Evolutionary conservation across 1,140 invertebrate species (phyloP).

Genomic region (Drosophila dunni): DNA sequence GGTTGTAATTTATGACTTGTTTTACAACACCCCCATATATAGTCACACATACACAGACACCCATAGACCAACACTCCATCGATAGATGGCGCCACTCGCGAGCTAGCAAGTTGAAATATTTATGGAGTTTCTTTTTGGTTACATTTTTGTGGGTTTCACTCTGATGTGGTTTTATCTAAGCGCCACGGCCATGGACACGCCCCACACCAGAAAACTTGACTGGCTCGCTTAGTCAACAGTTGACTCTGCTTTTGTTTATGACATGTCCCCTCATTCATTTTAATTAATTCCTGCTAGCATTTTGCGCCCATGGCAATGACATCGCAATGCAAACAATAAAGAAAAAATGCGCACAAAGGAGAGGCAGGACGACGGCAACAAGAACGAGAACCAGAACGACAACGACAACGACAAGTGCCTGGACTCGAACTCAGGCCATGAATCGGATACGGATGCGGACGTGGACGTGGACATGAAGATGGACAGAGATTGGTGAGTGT

Average conservation of each 20-base stretch:
- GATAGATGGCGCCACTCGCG: slow-evolving; percentile 77
- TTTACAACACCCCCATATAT: slow-evolving; percentile 73
- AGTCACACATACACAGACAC: slow-evolving; percentile 35
- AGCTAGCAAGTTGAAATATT: slow-evolving; percentile 75
- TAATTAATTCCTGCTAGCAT: slow-evolving; percentile 79
- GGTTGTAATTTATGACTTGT: slow-evolving; percentile 79
- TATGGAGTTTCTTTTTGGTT: slow-evolving; percentile 77
- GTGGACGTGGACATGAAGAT: slow-evolving; percentile 6
- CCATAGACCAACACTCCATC: slow-evolving; percentile 46
- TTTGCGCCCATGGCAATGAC: slow-evolving; percentile 79
- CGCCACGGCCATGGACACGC: slow-evolving; percentile 47
- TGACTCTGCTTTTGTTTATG: slow-evolving; percentile 78
- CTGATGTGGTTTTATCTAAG: slow-evolving; percentile 78
- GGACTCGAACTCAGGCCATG: slow-evolving; percentile 7
- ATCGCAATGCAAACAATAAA: slow-evolving; percentile 78
- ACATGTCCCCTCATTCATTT: slow-evolving; percentile 83
- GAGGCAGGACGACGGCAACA: slow-evolving; percentile 17
- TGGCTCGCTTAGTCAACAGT: slow-evolving; percentile 77
- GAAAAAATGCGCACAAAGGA: slow-evolving; percentile 43
- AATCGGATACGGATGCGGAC: slow-evolving; percentile 18
- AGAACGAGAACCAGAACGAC: slow-evolving; percentile 16
- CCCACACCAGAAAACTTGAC: slow-evolving; percentile 5
- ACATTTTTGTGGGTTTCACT: slow-evolving; percentile 63
- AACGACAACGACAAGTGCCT: slow-evolving; percentile 42
- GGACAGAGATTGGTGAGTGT: slow-evolving; percentile 22